Evolutionary conservation across 2,797 vertebrate species (phyloP).

Genomic region (Sphenodon punctatus): DNA sequence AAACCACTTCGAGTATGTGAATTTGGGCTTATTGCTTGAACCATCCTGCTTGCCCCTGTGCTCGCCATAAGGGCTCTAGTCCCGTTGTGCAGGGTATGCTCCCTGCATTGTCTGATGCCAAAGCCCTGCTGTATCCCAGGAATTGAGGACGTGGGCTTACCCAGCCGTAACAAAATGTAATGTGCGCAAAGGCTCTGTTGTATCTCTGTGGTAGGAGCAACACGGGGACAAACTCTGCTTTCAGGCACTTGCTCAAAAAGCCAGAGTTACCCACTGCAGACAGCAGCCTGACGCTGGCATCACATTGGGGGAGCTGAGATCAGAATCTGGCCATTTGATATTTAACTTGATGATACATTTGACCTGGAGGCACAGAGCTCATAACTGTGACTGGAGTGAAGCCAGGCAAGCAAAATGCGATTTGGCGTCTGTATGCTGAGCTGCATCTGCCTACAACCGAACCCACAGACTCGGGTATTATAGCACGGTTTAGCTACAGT

Average conservation of each 20-base stretch:
- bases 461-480: not conserved
- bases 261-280: no score
- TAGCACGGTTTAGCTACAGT: not conserved
- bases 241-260: no score
- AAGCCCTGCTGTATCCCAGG: no score
- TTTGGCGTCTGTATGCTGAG: not conserved
- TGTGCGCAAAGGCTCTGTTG: not conserved
- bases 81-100: no score
- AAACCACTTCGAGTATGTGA: no score
- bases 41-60: no score
- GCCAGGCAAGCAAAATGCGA: not conserved
- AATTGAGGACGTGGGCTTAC: not conserved
- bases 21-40: no score
- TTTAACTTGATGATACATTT: conserved; percentile 3
- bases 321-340: accelerated
- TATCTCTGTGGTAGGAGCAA: not conserved
- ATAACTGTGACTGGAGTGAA: not conserved
- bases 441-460: not conserved
- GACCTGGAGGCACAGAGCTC: not conserved
- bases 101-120: no score
- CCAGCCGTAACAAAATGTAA: no score
- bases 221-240: not conserved
- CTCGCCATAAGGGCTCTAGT: no score
- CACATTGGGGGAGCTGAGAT: accelerated
- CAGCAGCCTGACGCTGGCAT: no score